phyloP scores from a whole-genome alignment of 2,888 invertebrate genomes.

The Tridacna crocea region DNA sequence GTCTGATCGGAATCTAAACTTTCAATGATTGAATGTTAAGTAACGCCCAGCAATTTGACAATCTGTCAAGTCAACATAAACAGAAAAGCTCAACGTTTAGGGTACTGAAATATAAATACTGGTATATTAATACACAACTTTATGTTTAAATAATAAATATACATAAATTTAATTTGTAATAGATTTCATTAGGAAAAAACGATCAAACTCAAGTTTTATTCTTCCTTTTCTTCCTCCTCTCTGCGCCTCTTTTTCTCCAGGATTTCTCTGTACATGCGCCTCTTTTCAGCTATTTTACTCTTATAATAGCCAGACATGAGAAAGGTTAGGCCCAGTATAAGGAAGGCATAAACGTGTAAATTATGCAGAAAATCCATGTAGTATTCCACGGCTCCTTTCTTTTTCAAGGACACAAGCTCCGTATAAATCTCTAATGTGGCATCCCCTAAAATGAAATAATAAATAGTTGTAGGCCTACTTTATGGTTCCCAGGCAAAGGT shows the following conservation, averaged over 20 bases:
- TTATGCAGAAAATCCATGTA: slow-evolving; percentile 59
- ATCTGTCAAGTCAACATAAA: too few species aligned
- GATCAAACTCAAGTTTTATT: neutral
- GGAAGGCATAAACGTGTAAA: slow-evolving; percentile 57
- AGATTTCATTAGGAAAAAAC: too few species aligned
- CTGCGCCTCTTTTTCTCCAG: slow-evolving; percentile 37
- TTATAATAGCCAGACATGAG: slow-evolving; percentile 58
- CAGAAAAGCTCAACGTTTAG: too few species aligned
- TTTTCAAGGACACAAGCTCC: slow-evolving; percentile 65
- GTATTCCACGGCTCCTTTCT: slow-evolving; percentile 61
- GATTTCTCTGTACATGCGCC: slow-evolving; percentile 51
- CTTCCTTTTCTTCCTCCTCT: slow-evolving; percentile 29
- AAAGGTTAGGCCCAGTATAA: slow-evolving; percentile 61
- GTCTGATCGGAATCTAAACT: too few species aligned
- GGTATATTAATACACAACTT: too few species aligned
- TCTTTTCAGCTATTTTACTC: slow-evolving; percentile 49
- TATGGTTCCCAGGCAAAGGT: neutral
- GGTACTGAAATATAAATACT: too few species aligned
- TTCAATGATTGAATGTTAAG: too few species aligned
- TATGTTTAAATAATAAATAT: too few species aligned
- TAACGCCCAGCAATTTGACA: too few species aligned
- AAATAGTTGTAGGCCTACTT: neutral
- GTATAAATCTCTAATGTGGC: slow-evolving; percentile 72
- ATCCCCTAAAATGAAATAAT: slow-evolving; percentile 62
- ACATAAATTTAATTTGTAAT: too few species aligned